Percentiles rank a stretch among this genome's conserved stretches.
Evolutionary conservation across 2,797 vertebrate species (phyloP).

Genomic region (Rhinichthys osculus): DNA sequence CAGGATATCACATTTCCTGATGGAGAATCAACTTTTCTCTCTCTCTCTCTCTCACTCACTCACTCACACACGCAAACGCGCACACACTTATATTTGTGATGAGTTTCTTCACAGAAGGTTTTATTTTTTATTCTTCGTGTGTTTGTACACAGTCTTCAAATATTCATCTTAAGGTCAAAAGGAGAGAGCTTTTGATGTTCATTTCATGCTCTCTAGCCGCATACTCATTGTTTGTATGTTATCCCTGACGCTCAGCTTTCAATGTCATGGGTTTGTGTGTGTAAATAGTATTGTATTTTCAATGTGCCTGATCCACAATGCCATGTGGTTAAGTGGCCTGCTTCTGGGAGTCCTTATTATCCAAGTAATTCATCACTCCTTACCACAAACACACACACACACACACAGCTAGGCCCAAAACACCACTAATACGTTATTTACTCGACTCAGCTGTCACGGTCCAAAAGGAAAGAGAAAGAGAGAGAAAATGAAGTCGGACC

Average conservation of each 20-base stretch:
- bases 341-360: constrained; percentile 83
- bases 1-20: constrained; percentile 4
- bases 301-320: constrained; percentile 62
- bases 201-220: constrained; percentile 69
- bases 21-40: constrained; percentile 48
- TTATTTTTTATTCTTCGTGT: constrained; percentile 28
- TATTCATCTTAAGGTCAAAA: constrained; percentile 84
- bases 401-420: constrained; percentile 61
- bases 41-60: too few species aligned
- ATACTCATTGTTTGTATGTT: constrained; percentile 15
- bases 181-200: constrained; percentile 80
- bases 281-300: constrained; percentile 48
- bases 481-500: constrained; percentile 17
- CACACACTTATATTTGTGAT: constrained; percentile 14
- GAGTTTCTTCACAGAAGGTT: constrained; percentile 38
- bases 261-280: constrained; percentile 33
- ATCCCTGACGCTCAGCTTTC: background rate
- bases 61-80: constrained; percentile 47
- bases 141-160: constrained; percentile 74
- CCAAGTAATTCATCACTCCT: constrained; percentile 86
- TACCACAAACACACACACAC: constrained; percentile 47
- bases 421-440: constrained; percentile 47
- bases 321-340: constrained; percentile 82
- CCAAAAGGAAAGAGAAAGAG: constrained; percentile 31
- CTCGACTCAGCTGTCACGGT: constrained; percentile 31